Evolutionary conservation across 1,140 invertebrate genomes (phyloP), one percentile per base, ranked within the genome.

Genomic region (Drosophila watanabei): DNA sequence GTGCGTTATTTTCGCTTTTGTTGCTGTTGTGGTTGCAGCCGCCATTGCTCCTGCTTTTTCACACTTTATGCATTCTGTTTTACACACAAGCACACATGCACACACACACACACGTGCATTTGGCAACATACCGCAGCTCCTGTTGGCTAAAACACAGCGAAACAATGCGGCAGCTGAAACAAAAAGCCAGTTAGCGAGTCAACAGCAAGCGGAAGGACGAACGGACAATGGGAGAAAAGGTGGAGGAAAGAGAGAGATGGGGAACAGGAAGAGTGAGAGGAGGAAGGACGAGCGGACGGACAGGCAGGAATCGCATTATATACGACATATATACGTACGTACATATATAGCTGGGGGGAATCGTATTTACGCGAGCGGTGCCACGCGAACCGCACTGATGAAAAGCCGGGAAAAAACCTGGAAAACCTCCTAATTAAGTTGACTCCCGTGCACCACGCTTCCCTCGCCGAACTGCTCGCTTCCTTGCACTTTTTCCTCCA

Each of bases 341-440:
- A 20, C 7, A 11, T 41, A 69, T 35, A 64, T 43, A 51, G 33
- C 69, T 41, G 41, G 20, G 35, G 49, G 18, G 64, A 59, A 78
- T 68, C 75, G 72, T 43, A 64, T 78, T 69, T 69, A 77, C 57
- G 41, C 51, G 63, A 63, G 20, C 28, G 16, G 20, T 49, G 35
- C 72, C 58, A 43, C 41, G 20, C 24, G 43, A 61, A 56, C 63
- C 62, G 33, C 41, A 33, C 70, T 73, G 82, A 82, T 75, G 73
- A 88, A 71, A 71, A 71, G 72, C 73, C 65, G 45, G 37, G 70
- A 43, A 64, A 64, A 63, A 56, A 28, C 61, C 61, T 30, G 24
- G 49, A 83, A 85, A 90, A 72, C 71, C 71, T 66, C 60, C 85
- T 89, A 89, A 89, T 89, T 89, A 89, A 90, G 82, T 82, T 75